Percentiles rank a stretch among this genome's conserved stretches.
These are phyloP conservation scores for Cichladusa arquata DNA, from an alignment of 2,113 vertebrate genomes.

Conservation along the genomic window DNA sequence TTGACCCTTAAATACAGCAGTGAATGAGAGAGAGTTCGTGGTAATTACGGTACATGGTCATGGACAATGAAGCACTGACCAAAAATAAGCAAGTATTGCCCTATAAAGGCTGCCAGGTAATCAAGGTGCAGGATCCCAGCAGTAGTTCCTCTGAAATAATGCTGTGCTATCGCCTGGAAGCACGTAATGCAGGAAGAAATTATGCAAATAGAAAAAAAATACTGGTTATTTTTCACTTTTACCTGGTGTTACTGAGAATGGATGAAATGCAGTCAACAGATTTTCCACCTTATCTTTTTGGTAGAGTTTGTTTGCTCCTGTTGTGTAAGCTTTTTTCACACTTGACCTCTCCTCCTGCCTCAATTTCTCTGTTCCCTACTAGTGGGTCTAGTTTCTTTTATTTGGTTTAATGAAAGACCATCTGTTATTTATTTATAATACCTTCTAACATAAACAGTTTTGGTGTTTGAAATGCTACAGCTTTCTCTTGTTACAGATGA, in stretches of 20 bases:
- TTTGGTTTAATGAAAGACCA: background rate
- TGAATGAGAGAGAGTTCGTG: background rate
- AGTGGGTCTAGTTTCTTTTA: background rate
- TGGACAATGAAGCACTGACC: background rate
- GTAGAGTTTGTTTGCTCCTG: background rate
- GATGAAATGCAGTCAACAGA: background rate
- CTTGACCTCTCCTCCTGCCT: background rate
- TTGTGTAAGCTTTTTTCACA: background rate
- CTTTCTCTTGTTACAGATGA: conserved; percentile 83
- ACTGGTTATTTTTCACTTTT: background rate
- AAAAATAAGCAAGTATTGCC: background rate
- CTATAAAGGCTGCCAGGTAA: background rate
- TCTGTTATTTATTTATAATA: background rate
- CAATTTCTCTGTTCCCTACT: background rate
- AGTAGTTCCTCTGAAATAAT: background rate
- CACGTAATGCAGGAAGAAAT: background rate
- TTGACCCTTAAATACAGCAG: background rate
- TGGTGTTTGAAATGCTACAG: conserved; percentile 38
- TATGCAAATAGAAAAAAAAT: background rate
- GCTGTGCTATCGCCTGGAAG: background rate
- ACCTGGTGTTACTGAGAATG: background rate
- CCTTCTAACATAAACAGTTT: background rate
- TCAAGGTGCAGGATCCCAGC: background rate
- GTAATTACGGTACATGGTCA: background rate
- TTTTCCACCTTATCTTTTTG: background rate